Evolutionary conservation across 2,113 vertebrate genomes (phyloP).

Genomic region (Meles meles): DNA sequence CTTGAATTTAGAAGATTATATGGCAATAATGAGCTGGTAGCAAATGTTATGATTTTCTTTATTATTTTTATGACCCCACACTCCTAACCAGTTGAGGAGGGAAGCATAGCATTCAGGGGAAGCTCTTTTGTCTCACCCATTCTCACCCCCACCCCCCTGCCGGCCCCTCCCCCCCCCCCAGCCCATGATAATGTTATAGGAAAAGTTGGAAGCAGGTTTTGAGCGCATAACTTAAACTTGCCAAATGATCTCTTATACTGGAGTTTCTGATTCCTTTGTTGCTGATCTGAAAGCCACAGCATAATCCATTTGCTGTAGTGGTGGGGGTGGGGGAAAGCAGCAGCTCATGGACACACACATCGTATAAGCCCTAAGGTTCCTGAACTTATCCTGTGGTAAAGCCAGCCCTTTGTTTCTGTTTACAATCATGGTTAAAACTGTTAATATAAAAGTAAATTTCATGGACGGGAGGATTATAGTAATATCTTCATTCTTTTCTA

Average conservation of each 20-base stretch:
- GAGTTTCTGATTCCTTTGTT: neutral
- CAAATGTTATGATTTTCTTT: neutral
- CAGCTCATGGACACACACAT: neutral
- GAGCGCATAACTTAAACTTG: neutral
- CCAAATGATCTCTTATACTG: neutral
- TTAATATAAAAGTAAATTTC: slow-evolving; percentile 28
- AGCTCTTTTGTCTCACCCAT: neutral
- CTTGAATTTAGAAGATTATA: neutral
- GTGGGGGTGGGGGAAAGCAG: neutral
- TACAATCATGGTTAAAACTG: neutral
- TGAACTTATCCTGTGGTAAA: neutral
- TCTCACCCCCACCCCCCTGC: too few species aligned
- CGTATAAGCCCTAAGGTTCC: neutral
- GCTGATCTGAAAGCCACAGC: neutral
- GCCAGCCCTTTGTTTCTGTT: neutral
- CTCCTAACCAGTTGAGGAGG: neutral
- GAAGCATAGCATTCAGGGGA: neutral
- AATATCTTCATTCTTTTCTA: slow-evolving; percentile 3
- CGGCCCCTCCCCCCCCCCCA: rapidly evolving
- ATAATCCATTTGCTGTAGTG: neutral
- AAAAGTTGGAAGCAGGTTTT: neutral
- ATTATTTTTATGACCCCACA: neutral
- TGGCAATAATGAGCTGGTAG: neutral
- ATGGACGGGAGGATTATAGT: neutral
- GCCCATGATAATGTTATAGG: neutral